phyloP scores from a whole-genome alignment of 1,140 invertebrate genomes.

The Amphibalanus amphitrite region DNA sequence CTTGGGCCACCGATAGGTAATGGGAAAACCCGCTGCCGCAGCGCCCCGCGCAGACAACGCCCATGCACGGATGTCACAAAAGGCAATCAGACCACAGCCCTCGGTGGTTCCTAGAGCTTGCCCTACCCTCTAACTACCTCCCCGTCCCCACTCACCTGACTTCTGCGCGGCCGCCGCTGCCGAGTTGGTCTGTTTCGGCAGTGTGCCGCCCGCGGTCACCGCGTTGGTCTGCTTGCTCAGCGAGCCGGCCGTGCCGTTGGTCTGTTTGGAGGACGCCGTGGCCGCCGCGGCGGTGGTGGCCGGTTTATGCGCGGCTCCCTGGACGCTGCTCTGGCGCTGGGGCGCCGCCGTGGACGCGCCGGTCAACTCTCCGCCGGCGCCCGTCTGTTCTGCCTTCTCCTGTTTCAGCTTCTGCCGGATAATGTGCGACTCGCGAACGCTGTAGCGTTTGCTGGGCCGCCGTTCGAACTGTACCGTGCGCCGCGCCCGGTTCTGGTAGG shows the following conservation, averaged over 20 bases:
- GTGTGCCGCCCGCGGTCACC: background rate
- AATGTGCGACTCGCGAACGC: constrained; percentile 68
- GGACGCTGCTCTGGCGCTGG: background rate
- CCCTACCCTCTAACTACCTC: no score
- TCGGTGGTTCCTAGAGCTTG: no score
- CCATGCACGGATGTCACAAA: no score
- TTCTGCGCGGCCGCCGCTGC: background rate
- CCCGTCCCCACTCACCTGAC: background rate
- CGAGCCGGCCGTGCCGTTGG: background rate
- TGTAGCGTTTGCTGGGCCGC: constrained; percentile 87
- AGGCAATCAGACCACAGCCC: no score
- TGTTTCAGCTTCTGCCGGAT: constrained; percentile 51
- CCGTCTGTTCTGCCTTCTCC: constrained; percentile 19
- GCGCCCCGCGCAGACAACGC: no score
- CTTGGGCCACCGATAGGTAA: no score
- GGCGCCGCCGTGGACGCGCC: background rate
- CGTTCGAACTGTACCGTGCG: constrained; percentile 36
- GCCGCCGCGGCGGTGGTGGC: background rate
- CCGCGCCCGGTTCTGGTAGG: constrained; percentile 35
- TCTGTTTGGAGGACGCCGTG: background rate
- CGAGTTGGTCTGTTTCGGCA: background rate
- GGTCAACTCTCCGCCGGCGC: background rate
- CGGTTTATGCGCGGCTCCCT: background rate
- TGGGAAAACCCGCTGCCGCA: no score
- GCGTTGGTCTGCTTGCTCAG: background rate